Evolutionary conservation across 2,888 invertebrate genomes (phyloP).

Genomic region (Acanthoscelides obtectus): DNA sequence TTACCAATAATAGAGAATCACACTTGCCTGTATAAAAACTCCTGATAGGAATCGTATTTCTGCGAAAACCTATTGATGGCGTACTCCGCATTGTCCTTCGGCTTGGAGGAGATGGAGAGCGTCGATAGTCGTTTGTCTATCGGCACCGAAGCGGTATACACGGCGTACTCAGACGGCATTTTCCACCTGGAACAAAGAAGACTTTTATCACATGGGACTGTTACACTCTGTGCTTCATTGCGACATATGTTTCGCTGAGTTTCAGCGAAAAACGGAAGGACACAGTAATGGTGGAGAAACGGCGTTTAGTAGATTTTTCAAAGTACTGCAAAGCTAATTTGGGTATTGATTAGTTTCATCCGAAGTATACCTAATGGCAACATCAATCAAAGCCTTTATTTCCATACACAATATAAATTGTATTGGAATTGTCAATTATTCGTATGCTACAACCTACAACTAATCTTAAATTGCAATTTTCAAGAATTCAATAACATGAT

Average conservation of each 20-base stretch:
- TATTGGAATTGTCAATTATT: no score
- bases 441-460: no score
- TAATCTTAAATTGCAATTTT: no score
- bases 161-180: slow-evolving; percentile 18
- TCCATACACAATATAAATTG: no score
- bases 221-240: background rate
- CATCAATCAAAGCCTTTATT: no score
- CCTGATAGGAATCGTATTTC: slow-evolving; percentile 44
- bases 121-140: slow-evolving; percentile 39
- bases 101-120: slow-evolving; percentile 34
- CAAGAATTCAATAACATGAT: no score
- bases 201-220: background rate
- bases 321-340: no score
- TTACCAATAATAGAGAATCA: background rate
- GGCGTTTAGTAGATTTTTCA: no score
- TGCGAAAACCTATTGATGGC: slow-evolving; percentile 37
- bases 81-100: slow-evolving; percentile 33
- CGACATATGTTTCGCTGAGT: background rate
- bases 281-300: no score
- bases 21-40: slow-evolving; percentile 32
- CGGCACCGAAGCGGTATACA: slow-evolving; percentile 38
- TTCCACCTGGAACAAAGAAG: slow-evolving; percentile 7
- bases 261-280: background rate
- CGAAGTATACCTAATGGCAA: no score
- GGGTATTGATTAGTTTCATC: no score